These are phyloP conservation scores for Poeciliopsis gracilis DNA, from an alignment of 2,797 vertebrate genomes.

Conservation along the genomic window DNA sequence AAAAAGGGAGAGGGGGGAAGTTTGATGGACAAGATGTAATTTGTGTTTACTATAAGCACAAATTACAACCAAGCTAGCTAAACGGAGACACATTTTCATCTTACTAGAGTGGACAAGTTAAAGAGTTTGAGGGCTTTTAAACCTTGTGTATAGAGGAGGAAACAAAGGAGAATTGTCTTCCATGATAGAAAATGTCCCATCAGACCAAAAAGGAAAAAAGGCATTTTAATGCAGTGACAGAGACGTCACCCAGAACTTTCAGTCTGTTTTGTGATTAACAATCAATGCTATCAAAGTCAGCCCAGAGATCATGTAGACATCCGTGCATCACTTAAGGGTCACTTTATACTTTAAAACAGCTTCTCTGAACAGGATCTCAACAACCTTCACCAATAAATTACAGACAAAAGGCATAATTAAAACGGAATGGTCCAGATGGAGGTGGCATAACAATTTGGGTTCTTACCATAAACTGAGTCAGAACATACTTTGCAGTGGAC, in stretches of 20 bases:
- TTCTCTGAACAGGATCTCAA: neutral
- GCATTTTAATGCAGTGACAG: neutral
- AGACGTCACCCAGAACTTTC: neutral
- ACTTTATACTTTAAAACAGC: neutral
- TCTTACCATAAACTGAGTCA: neutral
- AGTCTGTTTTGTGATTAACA: neutral
- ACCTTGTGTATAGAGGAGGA: neutral
- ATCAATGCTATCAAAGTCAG: neutral
- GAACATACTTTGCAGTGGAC: conserved; percentile 21
- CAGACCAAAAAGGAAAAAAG: neutral
- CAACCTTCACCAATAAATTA: neutral
- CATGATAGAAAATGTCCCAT: neutral
- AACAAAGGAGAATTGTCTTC: neutral
- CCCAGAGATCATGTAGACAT: neutral
- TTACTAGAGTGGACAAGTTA: neutral
- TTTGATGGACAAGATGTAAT: neutral
- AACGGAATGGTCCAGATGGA: neutral
- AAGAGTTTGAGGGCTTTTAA: neutral
- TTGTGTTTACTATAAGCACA: neutral
- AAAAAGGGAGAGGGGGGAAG: neutral
- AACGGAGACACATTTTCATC: neutral
- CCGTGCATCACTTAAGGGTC: no score
- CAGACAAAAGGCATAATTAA: neutral
- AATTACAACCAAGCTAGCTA: neutral
- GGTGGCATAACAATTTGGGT: neutral